Evolutionary conservation across 2,888 invertebrate genomes (phyloP).

Genomic region (Abrostola triplasia): DNA sequence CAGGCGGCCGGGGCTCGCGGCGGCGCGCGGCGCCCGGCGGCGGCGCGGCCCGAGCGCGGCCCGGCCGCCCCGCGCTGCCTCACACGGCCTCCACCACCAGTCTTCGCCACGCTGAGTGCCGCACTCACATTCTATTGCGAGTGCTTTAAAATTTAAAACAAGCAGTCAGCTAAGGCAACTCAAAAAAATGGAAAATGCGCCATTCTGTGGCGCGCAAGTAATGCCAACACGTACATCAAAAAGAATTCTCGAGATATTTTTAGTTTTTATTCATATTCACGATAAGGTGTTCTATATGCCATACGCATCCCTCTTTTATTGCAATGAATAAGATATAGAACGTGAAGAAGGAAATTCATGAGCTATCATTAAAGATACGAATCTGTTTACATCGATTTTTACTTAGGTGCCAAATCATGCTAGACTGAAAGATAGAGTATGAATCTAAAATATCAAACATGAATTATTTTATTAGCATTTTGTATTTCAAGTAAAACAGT

Average conservation of each 20-base stretch:
- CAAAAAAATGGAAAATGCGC: constrained; percentile 34
- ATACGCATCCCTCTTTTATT: constrained; percentile 22
- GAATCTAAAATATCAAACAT: not conserved
- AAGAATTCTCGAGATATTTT: constrained; percentile 19
- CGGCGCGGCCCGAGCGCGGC: constrained; percentile 7
- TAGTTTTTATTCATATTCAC: constrained; percentile 19
- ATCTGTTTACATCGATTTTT: constrained; percentile 30
- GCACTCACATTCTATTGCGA: constrained; percentile 49
- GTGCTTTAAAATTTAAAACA: constrained; percentile 55
- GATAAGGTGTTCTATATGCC: constrained; percentile 27
- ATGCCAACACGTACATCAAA: constrained; percentile 12
- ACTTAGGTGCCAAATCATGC: constrained; percentile 9
- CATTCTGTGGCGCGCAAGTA: constrained; percentile 36
- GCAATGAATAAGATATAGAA: constrained; percentile 29
- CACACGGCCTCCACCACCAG: constrained; percentile 23
- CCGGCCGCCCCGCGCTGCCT: constrained; percentile 7
- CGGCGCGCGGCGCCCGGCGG: constrained; percentile 12
- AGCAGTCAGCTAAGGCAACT: constrained; percentile 24
- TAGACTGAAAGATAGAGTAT: constrained; percentile 2
- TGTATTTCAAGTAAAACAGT: no score
- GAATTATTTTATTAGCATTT: no score
- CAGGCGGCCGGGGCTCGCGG: constrained; percentile 7
- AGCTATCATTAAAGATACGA: constrained; percentile 19
- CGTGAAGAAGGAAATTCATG: constrained; percentile 19
- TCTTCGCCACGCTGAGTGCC: constrained; percentile 37